phyloP scores from a whole-genome alignment of 2,888 invertebrate species.

The Stenodera caucasica region DNA sequence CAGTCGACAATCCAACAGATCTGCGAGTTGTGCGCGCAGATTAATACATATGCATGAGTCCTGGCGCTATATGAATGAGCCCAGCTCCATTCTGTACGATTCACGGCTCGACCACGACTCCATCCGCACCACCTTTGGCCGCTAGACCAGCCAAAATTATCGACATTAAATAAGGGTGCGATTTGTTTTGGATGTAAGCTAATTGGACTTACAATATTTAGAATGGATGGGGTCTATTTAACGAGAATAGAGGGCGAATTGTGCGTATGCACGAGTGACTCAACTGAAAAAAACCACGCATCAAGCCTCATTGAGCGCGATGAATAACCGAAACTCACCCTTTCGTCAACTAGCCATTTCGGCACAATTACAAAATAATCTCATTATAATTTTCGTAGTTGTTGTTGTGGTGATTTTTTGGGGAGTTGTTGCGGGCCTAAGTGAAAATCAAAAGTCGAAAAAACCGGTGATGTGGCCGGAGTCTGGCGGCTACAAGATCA shows the following conservation, averaged over 20 bases:
- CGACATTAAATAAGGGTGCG: too few species aligned
- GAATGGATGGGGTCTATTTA: neutral
- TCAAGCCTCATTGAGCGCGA: constrained; percentile 28
- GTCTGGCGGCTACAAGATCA: constrained; percentile 12
- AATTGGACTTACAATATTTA: neutral
- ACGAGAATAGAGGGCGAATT: constrained; percentile 20
- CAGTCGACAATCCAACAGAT: constrained; percentile 26
- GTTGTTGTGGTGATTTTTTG: too few species aligned
- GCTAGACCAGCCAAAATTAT: too few species aligned
- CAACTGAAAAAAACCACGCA: constrained; percentile 23
- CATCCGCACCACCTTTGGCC: neutral
- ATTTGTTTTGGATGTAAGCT: constrained; percentile 6
- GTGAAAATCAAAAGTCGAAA: constrained; percentile 17
- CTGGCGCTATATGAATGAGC: constrained; percentile 32
- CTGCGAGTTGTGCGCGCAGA: too few species aligned
- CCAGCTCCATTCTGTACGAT: constrained; percentile 25
- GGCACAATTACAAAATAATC: neutral
- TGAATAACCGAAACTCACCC: neutral
- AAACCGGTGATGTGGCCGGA: constrained; percentile 8
- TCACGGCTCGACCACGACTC: neutral
- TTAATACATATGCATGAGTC: constrained; percentile 32
- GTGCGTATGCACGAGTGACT: constrained; percentile 24
- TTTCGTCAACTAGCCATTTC: neutral
- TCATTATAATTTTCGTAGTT: too few species aligned
- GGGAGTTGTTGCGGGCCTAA: too few species aligned